Evolutionary conservation across 2,797 vertebrate genomes (phyloP), one percentile per base, ranked within the genome.

Genomic region (Sebastes matsubarae): DNA sequence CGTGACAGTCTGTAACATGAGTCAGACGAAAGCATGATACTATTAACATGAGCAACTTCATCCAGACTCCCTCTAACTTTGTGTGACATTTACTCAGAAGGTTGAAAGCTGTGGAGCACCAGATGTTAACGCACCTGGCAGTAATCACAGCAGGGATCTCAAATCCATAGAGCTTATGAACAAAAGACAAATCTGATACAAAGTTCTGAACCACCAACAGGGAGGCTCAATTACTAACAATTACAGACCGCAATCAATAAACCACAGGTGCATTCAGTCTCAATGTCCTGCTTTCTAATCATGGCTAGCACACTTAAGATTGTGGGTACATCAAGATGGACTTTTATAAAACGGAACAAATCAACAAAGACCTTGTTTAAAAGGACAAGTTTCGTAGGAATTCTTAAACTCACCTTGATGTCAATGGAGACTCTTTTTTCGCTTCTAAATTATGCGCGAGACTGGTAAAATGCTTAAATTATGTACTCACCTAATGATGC

Each of bases 121-220:
- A 96, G 94, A 95, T 95, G 95, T 94, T 86, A 67, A 79, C 72
- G 18, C 93, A 94, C 81, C 91, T 94, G 93, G 91, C 77, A 80
- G 75, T 72, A 50, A 89, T 83, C 79, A 79, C 86, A 86, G 86
- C 85, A 46, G 82, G 77, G 79, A 38, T 72, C 55, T 36, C 24
- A 18, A 54, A 86, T 69, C 73, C 13, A 52, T 8, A 8, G 70
- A 77, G 36, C 59, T 57, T 25, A 27, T 66, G 79, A 54, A 70
- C 27, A 65, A 42, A 42, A 55, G 52, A 68, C 14, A 59, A 77
- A 81, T 78, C 72, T 71, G 61, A 86, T 29, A 18, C 24, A 55
- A 77, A 60, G 71, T 57, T 77, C 77, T 85, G 72, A 72, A 88
- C 70, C 60, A 73, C 59, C 29, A 46, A 64, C 60, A 27, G 29